Base-by-base conservation (phyloP, 2,888 invertebrate genomes). In the Beris chalybata region DNA sequence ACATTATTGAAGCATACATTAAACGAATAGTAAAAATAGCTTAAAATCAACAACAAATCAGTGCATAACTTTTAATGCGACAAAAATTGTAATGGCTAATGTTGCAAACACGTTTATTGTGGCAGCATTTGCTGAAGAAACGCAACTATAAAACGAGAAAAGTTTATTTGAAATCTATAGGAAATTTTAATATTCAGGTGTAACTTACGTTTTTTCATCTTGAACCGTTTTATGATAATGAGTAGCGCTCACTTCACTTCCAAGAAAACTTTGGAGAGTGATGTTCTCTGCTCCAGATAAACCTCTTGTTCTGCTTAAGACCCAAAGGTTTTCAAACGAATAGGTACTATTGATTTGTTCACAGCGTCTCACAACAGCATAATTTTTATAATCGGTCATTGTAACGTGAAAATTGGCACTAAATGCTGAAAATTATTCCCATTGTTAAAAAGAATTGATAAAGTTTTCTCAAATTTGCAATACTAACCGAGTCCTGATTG, bases 321-420 rank as follows among this genome's bases (percentile, higher is more conserved):
- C 43, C 50, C 50, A 61, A 9, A 50, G 50, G 32, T 50, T 61
- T 30, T 61, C 61, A 9, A 11, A 32, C 6, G 61, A 61, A 13
- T 15, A 22, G 2, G 50, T 50, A n/a, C 52, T 61, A 11, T 61
- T 50, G n/a, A 61, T 38, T 22, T 61, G 61, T 3, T 50, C 61
- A 47, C 61, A 61, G 9, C 50, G 32, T 50, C 61, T 50, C 5
- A 61, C 32, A 7, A 61, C 29, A 7, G 61, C 61, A 61, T 38
- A 61, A 13, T 47, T 47, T 12, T 61, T 50, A 50, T 61, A 61
- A 38, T 61, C 61, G 4, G 61, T 61, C 38, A 50, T 32, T 9
- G 50, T 50, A 11, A 61, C 15, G 12, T 52, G 61, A 30, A 43
- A 38, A 15, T 43, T 50, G 9, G 52, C 13, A 15, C 43, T 22